Conservation (phyloP, 2,113 vertebrate species). For the Otolemur garnettii region DNA sequence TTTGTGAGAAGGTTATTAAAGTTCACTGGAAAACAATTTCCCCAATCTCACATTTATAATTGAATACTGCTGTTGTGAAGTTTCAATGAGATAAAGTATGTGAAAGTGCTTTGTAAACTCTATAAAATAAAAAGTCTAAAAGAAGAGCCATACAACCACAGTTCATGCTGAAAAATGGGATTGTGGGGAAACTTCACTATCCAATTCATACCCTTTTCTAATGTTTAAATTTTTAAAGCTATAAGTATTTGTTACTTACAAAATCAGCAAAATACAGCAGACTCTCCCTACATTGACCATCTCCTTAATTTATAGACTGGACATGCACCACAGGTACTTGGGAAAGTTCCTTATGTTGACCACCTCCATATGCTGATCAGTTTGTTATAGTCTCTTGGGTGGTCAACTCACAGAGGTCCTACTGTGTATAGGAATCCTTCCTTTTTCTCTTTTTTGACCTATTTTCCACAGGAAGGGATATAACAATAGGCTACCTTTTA, state of each 20-base stretch:
- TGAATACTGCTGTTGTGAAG: conserved; percentile 80
- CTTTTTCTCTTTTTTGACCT: background rate
- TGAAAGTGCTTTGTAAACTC: conserved; percentile 71
- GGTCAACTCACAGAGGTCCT: too few relatives aligned
- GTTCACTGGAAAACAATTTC: conserved; percentile 86
- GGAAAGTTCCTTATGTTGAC: too few relatives aligned
- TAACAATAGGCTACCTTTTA: background rate
- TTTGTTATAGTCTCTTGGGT: too few relatives aligned
- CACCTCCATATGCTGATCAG: too few relatives aligned
- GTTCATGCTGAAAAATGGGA: conserved; percentile 33
- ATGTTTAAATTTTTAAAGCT: conserved; percentile 51
- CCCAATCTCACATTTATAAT: conserved; percentile 83
- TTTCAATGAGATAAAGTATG: conserved; percentile 76
- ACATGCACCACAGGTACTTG: too few relatives aligned
- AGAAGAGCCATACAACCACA: background rate
- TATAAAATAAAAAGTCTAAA: conserved; percentile 69
- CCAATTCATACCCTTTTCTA: background rate
- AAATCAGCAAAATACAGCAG: background rate
- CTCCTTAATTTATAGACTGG: too few relatives aligned
- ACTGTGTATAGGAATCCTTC: background rate
- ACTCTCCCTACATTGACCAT: too few relatives aligned
- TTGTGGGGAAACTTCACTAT: background rate
- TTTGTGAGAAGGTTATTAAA: conserved; percentile 88
- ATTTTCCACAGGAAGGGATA: background rate
- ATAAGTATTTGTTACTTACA: background rate